Base-by-base conservation (phyloP, 2,113 vertebrate species). In the Rhegmatorhina hoffmannsi region DNA sequence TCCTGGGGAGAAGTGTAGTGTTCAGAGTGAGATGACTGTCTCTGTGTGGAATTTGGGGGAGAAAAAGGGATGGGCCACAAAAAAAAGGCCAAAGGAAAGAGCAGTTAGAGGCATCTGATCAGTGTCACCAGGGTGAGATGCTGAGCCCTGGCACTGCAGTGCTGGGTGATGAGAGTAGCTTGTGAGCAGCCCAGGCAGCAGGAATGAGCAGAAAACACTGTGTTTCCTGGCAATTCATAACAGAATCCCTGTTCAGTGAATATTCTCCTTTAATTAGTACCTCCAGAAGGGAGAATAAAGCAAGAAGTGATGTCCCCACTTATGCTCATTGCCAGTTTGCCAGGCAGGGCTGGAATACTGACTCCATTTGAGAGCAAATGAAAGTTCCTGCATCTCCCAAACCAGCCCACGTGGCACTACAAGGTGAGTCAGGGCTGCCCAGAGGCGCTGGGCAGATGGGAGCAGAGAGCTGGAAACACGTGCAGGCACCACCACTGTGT, bases 401-500 rank as follows among this genome's bases (percentile, higher is more conserved):
- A 6, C 11, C 13, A 11, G 69, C 25, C 34, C 78, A 38, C 0
- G 3, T 70, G 90, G 84, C 0, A 9, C 49, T 5, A 3, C 1
- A 2, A 68, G 89, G 90, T 66, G 82, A 67, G 67, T 15, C 56
- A 56, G 73, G 52, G 73, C 84, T 93, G 81, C 80, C 80, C 80
- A 56, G 73, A 20, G 90, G 89, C 59, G 5, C 43, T 17, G 72
- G 34, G 47, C 44, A 82, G 43, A 36, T n/a, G 83, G 81, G 36
- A 80, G 21, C 67, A 50, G 85, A 11, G 75, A 83, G 85, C 67
- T 70, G 90, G 53, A 60, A 46, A 46, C 69, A 24, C 1, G 0
- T 29, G 44, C 0, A 13, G 24, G 5, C 13, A 2, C 52, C 72
- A 28, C 75, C 63, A 58, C 0, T 0, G 0, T 1, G 9, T 81